Base-by-base conservation (phyloP, 2,888 invertebrate genomes). In the Brachyopa scutellaris region DNA sequence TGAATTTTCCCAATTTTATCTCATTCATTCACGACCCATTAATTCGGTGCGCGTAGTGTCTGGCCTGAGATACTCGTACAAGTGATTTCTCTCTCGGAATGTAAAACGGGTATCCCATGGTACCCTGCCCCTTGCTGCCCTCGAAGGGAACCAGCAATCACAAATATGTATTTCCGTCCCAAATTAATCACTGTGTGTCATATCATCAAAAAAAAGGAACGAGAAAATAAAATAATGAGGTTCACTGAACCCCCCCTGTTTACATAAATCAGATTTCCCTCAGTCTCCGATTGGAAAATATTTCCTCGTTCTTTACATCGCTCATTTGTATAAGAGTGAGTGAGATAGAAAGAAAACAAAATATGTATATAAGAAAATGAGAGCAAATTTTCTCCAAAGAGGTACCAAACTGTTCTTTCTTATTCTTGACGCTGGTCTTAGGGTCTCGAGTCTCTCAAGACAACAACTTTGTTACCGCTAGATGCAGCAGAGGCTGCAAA, bases 131-230 rank as follows among this genome's bases (percentile, higher is more conserved):
- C 29, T 42, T 42, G 42, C 6, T 53, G n/a, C 40, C 53, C 15
- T 15, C 33, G 13, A 33, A 33, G 42, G 21, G 13, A 29, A 53
- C 17, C 17, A 19, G 6, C 51, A 29, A 29, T 40, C 40, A 42
- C 31, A 53, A 31, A 33, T n/a, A n/a, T n/a, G n/a, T 23, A 53
- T 53, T 31, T 42, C 51, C 21, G 31, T 26, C 13, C 23, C 53
- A 23, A 66, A 53, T 42, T 66, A 66, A 66, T 66, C 66, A 53
- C 53, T n/a, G n/a, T 15, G 42, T 66, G 42, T 36, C 69, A 36
- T 38, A 59, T 29, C 23, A 45, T 23, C 19, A 23, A 42, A 19
- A 38, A 9, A 15, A 9, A 21, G 11, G 21, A 31, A 17, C 42
- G 13, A 31, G 45, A 45, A 19, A 15, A 36, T n/a, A 23, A 19